Base-by-base conservation (phyloP, 1,140 invertebrate genomes). In the Drosophila rhopaloa region DNA sequence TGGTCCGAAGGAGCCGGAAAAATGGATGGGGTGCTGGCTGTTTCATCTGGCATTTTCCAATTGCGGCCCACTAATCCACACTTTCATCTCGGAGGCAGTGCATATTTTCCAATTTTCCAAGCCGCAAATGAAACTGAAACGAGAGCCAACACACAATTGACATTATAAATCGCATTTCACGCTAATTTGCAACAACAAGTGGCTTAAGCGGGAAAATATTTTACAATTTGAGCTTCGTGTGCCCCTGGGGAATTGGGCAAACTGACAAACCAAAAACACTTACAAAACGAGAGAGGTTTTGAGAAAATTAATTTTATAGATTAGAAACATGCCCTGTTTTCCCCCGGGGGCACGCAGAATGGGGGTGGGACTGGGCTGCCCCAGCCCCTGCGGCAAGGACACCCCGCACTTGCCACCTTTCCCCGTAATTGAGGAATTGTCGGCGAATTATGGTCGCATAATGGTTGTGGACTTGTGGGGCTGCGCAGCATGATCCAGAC, bases 221-320 rank as follows among this genome's bases (percentile, higher is more conserved):
- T 88, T 84, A 89, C 73, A 88, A 88, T 81, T 68, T 40, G 11
- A 51, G 67, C 74, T 57, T 43, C n/a, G n/a, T 14, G 19, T 27
- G 16, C 43, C 51, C 79, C 72, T 11, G 40, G 84, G 63, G 71
- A 79, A 37, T 29, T 47, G 41, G 27, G 19, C 16, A 16, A 16
- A 1, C 58, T 7, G 44, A 11, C 44, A 55, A 66, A 51, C 43
- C 65, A 78, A 81, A 77, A 62, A 27, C 44, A 47, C 44, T 47
- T 13, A 11, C 44, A 13, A 19, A 48, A 8, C 54, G 47, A 32
- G 47, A 32, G 47, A 57, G 78, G 67, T 72, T 85, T 89, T 71
- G 63, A 88, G 78, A 78, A 91, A 91, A 91, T 91, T 91, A 91
- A 91, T 91, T 91, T 91, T 75, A 85, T 81, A 91, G 89, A 91